Conservation (phyloP, 1,140 invertebrate genomes). For the Mercenaria mercenaria region DNA sequence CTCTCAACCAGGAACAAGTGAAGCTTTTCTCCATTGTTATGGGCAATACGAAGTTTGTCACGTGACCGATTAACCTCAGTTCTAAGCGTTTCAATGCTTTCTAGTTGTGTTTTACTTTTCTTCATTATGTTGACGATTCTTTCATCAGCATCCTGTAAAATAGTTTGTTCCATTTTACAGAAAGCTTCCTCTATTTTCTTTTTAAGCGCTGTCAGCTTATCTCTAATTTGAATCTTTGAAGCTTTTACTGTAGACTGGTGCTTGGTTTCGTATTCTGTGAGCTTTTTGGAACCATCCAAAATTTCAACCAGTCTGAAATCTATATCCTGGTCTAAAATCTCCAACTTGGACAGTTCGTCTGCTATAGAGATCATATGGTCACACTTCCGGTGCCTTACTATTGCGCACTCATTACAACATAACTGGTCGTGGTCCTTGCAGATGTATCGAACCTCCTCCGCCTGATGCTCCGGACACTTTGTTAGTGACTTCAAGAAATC, state of each 20-base stretch:
- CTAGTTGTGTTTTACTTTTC: not conserved
- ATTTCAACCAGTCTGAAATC: not conserved
- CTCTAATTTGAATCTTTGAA: not conserved
- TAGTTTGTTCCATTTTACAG: not conserved
- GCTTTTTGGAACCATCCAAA: not conserved
- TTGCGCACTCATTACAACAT: slow-evolving; percentile 14
- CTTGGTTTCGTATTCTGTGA: not conserved
- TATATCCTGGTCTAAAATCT: not conserved
- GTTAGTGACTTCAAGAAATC: not conserved
- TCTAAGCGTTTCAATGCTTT: not conserved
- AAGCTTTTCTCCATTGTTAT: not conserved
- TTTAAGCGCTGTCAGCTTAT: not conserved
- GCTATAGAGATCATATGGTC: not conserved
- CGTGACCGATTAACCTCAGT: not conserved
- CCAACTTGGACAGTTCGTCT: not conserved
- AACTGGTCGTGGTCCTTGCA: slow-evolving; percentile 27
- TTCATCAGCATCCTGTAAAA: not conserved
- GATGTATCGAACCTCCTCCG: not conserved
- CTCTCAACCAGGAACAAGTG: not conserved
- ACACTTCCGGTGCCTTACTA: not conserved
- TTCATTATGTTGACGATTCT: not conserved
- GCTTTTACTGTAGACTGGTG: not conserved
- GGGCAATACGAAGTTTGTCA: not conserved
- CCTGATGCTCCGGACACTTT: not conserved
- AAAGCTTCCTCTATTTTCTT: not conserved